Conservation (phyloP, 2,888 invertebrate genomes). For the Suillia variegata region DNA sequence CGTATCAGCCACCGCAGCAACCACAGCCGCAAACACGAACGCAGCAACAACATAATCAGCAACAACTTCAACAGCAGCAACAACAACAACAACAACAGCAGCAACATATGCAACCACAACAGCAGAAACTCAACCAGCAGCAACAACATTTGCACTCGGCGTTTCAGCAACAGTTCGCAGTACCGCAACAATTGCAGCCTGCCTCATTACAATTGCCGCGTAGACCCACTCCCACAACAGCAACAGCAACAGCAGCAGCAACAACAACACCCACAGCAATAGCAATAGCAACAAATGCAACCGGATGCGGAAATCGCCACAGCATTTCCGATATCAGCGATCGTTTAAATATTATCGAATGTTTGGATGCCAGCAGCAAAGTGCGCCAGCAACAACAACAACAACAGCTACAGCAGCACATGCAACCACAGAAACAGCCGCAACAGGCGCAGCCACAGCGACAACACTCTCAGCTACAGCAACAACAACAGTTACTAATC, state of each 20-base stretch:
- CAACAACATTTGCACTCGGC: conserved; percentile 18
- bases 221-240: background rate
- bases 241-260: conserved; percentile 15
- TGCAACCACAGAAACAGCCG: conserved; percentile 26
- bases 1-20: conserved; percentile 6
- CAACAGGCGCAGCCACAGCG: conserved; percentile 34
- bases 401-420: conserved; percentile 21
- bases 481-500: conserved; percentile 11
- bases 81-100: conserved; percentile 21
- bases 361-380: conserved; percentile 16
- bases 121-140: background rate
- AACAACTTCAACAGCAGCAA: background rate
- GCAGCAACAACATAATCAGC: background rate
- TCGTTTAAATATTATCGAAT: conserved; percentile 43
- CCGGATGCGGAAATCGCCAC: conserved; percentile 35
- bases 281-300: conserved; percentile 12
- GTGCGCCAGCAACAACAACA: conserved; percentile 23
- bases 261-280: too few species aligned
- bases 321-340: conserved; percentile 43
- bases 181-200: too few species aligned
- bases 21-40: conserved; percentile 7
- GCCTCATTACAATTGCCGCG: background rate
- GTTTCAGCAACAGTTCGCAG: conserved; percentile 11
- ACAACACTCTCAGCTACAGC: conserved; percentile 31
- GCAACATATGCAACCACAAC: conserved; percentile 11